Evolutionary conservation across 1,140 invertebrate species (phyloP), one percentile per base, ranked within the genome.

Genomic region (Ectropis grisescens): DNA sequence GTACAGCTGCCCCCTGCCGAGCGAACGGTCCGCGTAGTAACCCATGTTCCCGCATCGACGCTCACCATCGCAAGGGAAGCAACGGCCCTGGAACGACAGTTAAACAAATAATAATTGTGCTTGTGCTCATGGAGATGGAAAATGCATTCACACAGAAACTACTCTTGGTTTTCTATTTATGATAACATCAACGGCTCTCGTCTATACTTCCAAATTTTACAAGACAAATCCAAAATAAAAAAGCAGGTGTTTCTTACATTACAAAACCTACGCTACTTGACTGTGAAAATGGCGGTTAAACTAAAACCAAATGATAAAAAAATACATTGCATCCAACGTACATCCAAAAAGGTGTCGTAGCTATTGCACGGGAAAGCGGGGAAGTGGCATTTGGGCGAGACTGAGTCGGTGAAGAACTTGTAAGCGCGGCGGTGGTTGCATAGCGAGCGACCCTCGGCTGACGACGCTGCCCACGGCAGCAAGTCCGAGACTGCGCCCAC

Each of bases 401-500:
- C 90, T 0, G 93, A 95, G 65, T 97, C 94, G 0, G 94, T 95
- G 74, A 96, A 97, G 65, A 96, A 92, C 58, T 96, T 95, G 76
- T 96, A 96, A 0, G 95, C 94, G 13, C 94, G 83, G 1, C 95
- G 85, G 75, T 97, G 95, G 70, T 97, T 96, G 81, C 95, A 97
- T 34, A 97, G 68, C 16, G 92, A 94, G 29, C 94, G 87, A 28
- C 93, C 94, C 69, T 95, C 93, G n/a, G 91, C 87, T 7, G 90
- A 90, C 25, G 90, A 86, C 53, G 85, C 83, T 58, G 82, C 76
- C 95, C 93, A 94, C 6, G 76, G 76, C 87, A 93, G 91, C 53
- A 97, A 90, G 60, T 97, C 94, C 1, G 91, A 92, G 1, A 97
- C 91, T 5, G 94, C 94, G 4, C 95, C 94, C 1, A 97, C 86